phyloP scores from a whole-genome alignment of 2,888 invertebrate genomes.

The Prosopocoilus inquinatus region DNA sequence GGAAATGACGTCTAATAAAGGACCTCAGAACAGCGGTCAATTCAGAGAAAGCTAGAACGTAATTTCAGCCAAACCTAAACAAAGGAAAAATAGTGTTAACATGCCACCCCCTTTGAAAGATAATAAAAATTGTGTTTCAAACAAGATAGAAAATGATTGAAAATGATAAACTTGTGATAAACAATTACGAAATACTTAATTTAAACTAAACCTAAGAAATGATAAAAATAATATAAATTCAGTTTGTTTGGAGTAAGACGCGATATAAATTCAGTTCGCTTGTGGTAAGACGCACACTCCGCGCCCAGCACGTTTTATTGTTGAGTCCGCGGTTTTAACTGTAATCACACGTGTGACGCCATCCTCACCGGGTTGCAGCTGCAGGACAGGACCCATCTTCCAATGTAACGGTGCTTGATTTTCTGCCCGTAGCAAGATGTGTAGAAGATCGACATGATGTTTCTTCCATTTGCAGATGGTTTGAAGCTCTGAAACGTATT shows the following conservation, averaged over 20 bases:
- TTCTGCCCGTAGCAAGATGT: not conserved
- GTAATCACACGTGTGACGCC: conserved; percentile 1
- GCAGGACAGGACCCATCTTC: not conserved
- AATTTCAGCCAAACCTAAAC: too few relatives aligned
- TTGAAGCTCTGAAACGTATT: conserved; percentile 32
- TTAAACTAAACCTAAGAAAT: not conserved
- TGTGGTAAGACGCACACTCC: not conserved
- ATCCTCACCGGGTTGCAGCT: conserved; percentile 5
- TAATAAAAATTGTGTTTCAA: not conserved
- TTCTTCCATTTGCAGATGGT: conserved; percentile 21
- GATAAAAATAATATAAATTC: not conserved
- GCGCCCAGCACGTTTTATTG: not conserved
- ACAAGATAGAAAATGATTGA: not conserved
- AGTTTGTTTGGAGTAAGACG: not conserved
- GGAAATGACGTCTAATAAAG: too few relatives aligned
- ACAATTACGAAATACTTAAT: not conserved
- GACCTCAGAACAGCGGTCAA: too few relatives aligned
- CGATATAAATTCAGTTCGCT: not conserved
- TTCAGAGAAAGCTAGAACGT: too few relatives aligned
- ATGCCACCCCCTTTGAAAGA: conserved; percentile 10
- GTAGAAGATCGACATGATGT: not conserved
- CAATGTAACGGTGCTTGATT: conserved; percentile 4
- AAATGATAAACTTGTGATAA: conserved; percentile 3
- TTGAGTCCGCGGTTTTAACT: not conserved
- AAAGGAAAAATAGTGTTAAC: conserved; percentile 4